A percentile compares a stretch with the other conserved stretches of the same genome.
Conservation (phyloP, 1,140 invertebrate genomes). For the Vanessa atalanta region DNA sequence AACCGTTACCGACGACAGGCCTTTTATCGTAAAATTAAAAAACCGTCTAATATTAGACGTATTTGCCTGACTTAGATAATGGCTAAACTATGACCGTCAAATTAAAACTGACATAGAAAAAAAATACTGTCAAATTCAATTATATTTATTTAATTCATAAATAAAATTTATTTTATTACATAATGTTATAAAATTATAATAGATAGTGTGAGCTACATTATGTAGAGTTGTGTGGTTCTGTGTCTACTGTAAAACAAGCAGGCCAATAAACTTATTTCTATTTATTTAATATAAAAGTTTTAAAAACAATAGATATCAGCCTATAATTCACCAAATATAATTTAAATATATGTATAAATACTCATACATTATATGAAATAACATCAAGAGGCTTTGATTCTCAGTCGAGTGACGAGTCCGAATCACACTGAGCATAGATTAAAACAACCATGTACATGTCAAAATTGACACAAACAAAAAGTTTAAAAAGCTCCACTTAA, state of each 20-base stretch:
- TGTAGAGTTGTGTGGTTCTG: too few species aligned
- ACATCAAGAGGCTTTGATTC: conserved; percentile 9
- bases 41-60: not conserved
- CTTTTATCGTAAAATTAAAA: not conserved
- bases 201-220: too few species aligned
- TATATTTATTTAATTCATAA: too few species aligned
- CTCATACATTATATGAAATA: not conserved
- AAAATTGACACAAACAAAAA: conserved; percentile 54
- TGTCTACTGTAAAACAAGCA: too few species aligned
- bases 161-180: too few species aligned
- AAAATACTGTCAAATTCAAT: not conserved
- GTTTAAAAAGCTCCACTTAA: conserved; percentile 52
- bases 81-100: not conserved
- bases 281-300: too few species aligned
- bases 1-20: conserved; percentile 32
- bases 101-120: not conserved
- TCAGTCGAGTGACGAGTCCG: not conserved
- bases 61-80: not conserved
- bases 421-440: conserved; percentile 36
- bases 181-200: too few species aligned
- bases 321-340: not conserved
- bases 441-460: conserved; percentile 41
- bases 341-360: not conserved
- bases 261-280: too few species aligned
- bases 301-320: too few species aligned